These are phyloP conservation scores for Drosophila borborema DNA, from an alignment of 2,888 invertebrate species.

Conservation along the genomic window DNA sequence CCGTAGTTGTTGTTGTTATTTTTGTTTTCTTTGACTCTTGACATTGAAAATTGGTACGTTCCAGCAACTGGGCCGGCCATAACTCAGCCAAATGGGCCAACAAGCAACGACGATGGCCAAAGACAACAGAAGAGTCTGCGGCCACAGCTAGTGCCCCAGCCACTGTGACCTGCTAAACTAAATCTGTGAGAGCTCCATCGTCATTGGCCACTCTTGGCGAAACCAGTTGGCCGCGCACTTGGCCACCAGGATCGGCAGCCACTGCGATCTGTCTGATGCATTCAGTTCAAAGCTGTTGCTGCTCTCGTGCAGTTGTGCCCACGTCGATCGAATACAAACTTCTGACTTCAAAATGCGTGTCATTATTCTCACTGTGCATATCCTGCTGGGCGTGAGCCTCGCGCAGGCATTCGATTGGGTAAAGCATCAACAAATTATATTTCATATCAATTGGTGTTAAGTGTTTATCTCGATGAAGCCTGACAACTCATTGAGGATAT, in stretches of 20 bases:
- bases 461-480: neutral
- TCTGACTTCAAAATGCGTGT: conserved; percentile 43
- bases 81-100: conserved; percentile 59
- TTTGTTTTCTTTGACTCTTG: conserved; percentile 13
- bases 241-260: conserved; percentile 47
- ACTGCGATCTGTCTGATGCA: conserved; percentile 48
- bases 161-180: conserved; percentile 72
- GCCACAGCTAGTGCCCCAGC: conserved; percentile 4
- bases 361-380: conserved; percentile 33
- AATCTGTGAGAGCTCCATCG: conserved; percentile 46
- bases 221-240: conserved; percentile 63
- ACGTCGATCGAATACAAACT: conserved; percentile 21
- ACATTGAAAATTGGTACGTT: conserved; percentile 29
- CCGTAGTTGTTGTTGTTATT: no score
- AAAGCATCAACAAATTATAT: conserved; percentile 4
- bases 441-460: neutral
- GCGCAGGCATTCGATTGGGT: conserved; percentile 41
- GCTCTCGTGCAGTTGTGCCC: conserved; percentile 72
- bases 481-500: no score
- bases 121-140: neutral
- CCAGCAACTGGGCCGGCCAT: conserved; percentile 36
- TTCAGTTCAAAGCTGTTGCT: conserved; percentile 71
- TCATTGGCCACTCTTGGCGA: conserved; percentile 7
- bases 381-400: conserved; percentile 59
- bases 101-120: neutral